phyloP scores from a whole-genome alignment of 2,888 invertebrate genomes.

The Alsophila aescularia region DNA sequence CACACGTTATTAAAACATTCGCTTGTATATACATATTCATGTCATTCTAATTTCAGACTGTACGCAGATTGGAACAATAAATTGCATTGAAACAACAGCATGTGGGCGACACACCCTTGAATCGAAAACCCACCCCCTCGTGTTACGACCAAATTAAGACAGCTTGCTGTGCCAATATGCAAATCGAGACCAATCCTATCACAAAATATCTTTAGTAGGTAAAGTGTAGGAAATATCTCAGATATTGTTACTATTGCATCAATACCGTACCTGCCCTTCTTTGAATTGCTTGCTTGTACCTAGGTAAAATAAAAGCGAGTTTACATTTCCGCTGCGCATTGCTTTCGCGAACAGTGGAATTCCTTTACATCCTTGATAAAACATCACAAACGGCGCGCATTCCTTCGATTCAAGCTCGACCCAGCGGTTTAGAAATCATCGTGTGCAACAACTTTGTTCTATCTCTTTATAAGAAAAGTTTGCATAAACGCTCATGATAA shows the following conservation, averaged over 20 bases:
- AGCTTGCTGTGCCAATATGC: constrained; percentile 79
- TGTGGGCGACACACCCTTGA: constrained; percentile 59
- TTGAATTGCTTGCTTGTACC: constrained; percentile 71
- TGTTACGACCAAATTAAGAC: constrained; percentile 79
- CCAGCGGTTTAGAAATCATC: constrained; percentile 73
- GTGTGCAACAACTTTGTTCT: constrained; percentile 47
- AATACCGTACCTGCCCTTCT: constrained; percentile 41
- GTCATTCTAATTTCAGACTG: constrained; percentile 56
- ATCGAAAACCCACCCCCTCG: constrained; percentile 48
- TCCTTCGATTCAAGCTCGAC: constrained; percentile 62
- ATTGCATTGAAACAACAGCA: constrained; percentile 73
- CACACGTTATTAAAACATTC: constrained; percentile 32
- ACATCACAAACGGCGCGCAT: constrained; percentile 73
- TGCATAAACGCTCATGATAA: constrained; percentile 47
- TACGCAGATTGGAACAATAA: constrained; percentile 57
- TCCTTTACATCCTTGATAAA: constrained; percentile 70
- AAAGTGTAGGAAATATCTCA: constrained; percentile 32
- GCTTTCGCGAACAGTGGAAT: constrained; percentile 71
- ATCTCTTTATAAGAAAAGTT: constrained; percentile 35
- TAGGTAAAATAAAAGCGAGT: constrained; percentile 69
- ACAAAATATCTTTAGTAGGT: constrained; percentile 36
- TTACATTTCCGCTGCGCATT: constrained; percentile 71
- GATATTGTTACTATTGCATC: constrained; percentile 40
- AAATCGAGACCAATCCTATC: constrained; percentile 57
- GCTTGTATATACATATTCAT: constrained; percentile 55